Percentiles rank a stretch among this genome's conserved stretches.
phyloP scores from a whole-genome alignment of 1,140 invertebrate species.

The Anastatus disparis region DNA sequence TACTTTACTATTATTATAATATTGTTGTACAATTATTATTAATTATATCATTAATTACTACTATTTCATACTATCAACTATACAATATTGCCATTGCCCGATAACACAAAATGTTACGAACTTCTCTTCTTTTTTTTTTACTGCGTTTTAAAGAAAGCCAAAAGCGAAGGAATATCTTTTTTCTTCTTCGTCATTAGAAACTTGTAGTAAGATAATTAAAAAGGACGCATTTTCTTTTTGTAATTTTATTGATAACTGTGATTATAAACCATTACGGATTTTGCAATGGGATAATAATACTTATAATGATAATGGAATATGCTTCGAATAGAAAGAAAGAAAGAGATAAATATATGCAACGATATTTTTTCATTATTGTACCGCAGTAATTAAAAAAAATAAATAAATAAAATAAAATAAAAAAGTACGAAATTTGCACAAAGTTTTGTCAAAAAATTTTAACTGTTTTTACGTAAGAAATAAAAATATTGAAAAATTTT shows the following conservation, averaged over 20 bases:
- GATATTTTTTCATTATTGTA: slow-evolving; percentile 13
- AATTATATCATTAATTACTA: neutral
- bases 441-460: no score
- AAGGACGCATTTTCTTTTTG: neutral
- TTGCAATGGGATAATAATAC: slow-evolving; percentile 1
- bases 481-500: no score
- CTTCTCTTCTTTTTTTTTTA: neutral
- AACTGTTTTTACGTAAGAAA: no score
- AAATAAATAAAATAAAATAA: no score
- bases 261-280: slow-evolving; percentile 10
- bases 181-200: neutral
- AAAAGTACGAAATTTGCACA: no score
- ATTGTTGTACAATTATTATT: slow-evolving; percentile 21
- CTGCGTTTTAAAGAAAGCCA: no score
- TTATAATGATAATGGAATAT: neutral
- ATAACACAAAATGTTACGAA: neutral
- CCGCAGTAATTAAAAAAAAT: no score
- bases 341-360: neutral
- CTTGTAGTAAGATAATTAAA: neutral
- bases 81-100: neutral
- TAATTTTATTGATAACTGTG: slow-evolving; percentile 19
- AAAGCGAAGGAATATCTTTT: no score
- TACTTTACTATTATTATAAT: slow-evolving; percentile 23
- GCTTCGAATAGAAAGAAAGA: neutral
- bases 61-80: neutral